These are phyloP conservation scores for Drymodes brunneopygia DNA, from an alignment of 2,113 vertebrate genomes.

Conservation along the genomic window DNA sequence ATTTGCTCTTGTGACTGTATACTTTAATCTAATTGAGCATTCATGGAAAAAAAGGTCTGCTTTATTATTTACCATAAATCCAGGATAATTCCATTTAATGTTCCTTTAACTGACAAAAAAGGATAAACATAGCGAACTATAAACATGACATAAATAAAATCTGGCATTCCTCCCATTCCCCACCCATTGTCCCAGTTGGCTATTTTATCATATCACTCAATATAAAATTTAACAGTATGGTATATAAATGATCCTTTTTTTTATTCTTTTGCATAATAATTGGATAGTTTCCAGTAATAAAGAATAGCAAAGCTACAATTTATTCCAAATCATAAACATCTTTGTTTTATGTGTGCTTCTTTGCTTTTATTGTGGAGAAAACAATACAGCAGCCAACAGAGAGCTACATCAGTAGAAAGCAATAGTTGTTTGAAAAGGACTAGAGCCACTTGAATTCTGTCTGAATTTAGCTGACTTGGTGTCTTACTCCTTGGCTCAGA, in stretches of 20 bases:
- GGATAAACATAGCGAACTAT: constrained; percentile 35
- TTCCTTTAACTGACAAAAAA: constrained; percentile 33
- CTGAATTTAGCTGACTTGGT: constrained; percentile 57
- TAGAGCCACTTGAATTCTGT: constrained; percentile 17
- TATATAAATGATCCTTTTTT: constrained; percentile 14
- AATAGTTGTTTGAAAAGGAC: constrained; percentile 11
- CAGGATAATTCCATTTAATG: constrained; percentile 49
- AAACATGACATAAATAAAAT: constrained; percentile 49
- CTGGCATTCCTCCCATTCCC: constrained; percentile 13
- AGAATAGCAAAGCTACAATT: not conserved
- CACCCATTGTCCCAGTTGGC: constrained; percentile 30
- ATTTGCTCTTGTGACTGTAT: constrained; percentile 9
- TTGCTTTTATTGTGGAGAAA: constrained; percentile 20
- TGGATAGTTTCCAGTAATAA: constrained; percentile 27
- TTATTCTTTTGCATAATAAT: constrained; percentile 45
- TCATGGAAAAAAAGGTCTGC: not conserved
- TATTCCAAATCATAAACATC: constrained; percentile 27
- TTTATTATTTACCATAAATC: constrained; percentile 38
- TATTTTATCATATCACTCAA: constrained; percentile 27
- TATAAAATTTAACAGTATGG: constrained; percentile 35
- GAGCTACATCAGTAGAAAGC: not conserved
- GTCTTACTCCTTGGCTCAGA: constrained; percentile 23
- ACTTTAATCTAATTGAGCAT: constrained; percentile 29
- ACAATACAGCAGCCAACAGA: not conserved
- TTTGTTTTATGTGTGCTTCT: constrained; percentile 1